phyloP scores from a whole-genome alignment of 2,888 invertebrate genomes.

The Lithophane socia region DNA sequence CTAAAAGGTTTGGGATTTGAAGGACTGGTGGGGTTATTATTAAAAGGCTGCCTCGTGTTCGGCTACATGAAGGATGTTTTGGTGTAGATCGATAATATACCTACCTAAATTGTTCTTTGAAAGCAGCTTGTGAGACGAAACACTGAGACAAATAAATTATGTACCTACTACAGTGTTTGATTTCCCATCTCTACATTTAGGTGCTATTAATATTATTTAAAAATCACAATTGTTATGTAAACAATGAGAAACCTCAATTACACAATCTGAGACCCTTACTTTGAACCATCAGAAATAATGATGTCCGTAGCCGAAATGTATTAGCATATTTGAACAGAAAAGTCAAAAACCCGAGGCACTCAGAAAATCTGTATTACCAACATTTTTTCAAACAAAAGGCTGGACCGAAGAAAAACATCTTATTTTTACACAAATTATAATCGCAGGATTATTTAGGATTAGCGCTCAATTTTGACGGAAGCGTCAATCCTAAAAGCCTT shows the following conservation, averaged over 20 bases:
- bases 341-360: slow-evolving; percentile 34
- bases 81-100: background rate
- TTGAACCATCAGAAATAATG: slow-evolving; percentile 31
- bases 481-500: slow-evolving; percentile 59
- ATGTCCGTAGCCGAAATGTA: slow-evolving; percentile 34
- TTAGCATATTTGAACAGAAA: slow-evolving; percentile 49
- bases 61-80: background rate
- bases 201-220: too few relatives aligned
- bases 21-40: slow-evolving; percentile 22
- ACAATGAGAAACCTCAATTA: slow-evolving; percentile 21
- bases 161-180: background rate
- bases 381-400: slow-evolving; percentile 44
- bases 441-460: slow-evolving; percentile 63
- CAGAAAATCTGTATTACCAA: slow-evolving; percentile 36
- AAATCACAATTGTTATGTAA: background rate
- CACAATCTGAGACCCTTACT: slow-evolving; percentile 24
- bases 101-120: background rate
- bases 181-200: too few relatives aligned
- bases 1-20: slow-evolving; percentile 29
- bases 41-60: slow-evolving; percentile 12
- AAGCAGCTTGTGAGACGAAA: background rate
- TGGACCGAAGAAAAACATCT: slow-evolving; percentile 41
- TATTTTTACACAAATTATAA: slow-evolving; percentile 65
- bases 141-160: background rate
- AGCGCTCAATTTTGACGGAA: slow-evolving; percentile 66